These are phyloP conservation scores for Atta colombica DNA, from an alignment of 1,140 invertebrate species.

Conservation along the genomic window DNA sequence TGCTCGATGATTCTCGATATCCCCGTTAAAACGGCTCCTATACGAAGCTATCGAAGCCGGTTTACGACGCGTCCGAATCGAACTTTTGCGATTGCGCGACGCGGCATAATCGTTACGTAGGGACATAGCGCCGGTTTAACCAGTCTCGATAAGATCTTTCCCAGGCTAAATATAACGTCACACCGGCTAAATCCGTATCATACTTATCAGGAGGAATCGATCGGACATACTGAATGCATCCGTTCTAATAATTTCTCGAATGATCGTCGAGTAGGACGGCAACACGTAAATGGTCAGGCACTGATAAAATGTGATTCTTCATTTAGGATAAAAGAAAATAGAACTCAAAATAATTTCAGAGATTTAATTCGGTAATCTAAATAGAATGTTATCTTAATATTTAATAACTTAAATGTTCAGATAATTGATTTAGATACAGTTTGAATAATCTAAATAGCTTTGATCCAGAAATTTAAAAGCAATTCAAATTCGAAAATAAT, in stretches of 20 bases:
- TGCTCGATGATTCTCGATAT: conserved; percentile 67
- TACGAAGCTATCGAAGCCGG: conserved; percentile 78
- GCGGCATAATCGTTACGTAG: conserved; percentile 81
- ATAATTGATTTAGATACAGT: not conserved
- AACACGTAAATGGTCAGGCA: not conserved
- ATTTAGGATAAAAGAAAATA: no score
- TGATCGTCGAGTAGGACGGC: not conserved
- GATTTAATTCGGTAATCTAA: not conserved
- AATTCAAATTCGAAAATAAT: not conserved
- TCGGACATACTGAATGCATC: conserved; percentile 60
- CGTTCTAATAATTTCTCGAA: conserved; percentile 19
- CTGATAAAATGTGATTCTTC: not conserved
- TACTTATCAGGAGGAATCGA: conserved; percentile 72
- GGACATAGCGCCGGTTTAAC: conserved; percentile 78
- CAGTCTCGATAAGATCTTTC: conserved; percentile 83
- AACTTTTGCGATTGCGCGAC: conserved; percentile 74
- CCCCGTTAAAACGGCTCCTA: conserved; percentile 77
- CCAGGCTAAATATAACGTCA: conserved; percentile 80
- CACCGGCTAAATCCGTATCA: conserved; percentile 80
- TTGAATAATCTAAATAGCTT: not conserved
- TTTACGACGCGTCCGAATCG: conserved; percentile 79
- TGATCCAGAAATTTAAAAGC: not conserved
- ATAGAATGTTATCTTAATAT: not conserved
- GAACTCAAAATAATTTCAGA: not conserved
- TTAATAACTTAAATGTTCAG: not conserved